Evolutionary conservation across 2,113 vertebrate species (phyloP).

Genomic region (Bucco capensis): DNA sequence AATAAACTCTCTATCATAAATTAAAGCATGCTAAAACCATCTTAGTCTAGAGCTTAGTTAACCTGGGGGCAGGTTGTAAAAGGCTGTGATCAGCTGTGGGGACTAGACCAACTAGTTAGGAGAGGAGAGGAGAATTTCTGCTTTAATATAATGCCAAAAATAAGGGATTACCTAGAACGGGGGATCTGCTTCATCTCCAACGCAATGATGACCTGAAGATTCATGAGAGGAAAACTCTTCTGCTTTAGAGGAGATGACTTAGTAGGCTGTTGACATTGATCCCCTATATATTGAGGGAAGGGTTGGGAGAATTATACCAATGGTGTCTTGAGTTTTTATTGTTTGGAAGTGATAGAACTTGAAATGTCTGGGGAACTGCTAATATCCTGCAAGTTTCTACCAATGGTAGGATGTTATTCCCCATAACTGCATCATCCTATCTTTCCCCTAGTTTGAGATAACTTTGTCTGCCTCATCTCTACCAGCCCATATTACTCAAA

Average conservation of each 20-base stretch:
- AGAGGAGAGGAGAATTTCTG: background rate
- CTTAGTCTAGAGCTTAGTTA: background rate
- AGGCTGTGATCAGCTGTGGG: background rate
- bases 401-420: background rate
- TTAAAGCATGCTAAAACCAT: background rate
- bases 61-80: background rate
- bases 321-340: background rate
- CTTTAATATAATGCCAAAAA: background rate
- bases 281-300: background rate
- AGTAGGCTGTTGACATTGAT: background rate
- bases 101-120: background rate
- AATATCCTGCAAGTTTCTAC: background rate
- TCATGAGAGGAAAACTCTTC: background rate
- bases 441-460: background rate
- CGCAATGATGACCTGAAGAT: background rate
- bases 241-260: background rate
- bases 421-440: background rate
- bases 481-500: background rate
- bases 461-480: background rate
- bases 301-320: background rate
- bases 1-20: background rate
- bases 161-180: background rate
- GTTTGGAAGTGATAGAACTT: background rate
- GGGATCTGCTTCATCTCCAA: background rate
- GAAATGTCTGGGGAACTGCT: background rate